Evolutionary conservation across 2,888 invertebrate genomes (phyloP), one percentile per base, ranked within the genome.

Genomic region (Thera obeliscata): DNA sequence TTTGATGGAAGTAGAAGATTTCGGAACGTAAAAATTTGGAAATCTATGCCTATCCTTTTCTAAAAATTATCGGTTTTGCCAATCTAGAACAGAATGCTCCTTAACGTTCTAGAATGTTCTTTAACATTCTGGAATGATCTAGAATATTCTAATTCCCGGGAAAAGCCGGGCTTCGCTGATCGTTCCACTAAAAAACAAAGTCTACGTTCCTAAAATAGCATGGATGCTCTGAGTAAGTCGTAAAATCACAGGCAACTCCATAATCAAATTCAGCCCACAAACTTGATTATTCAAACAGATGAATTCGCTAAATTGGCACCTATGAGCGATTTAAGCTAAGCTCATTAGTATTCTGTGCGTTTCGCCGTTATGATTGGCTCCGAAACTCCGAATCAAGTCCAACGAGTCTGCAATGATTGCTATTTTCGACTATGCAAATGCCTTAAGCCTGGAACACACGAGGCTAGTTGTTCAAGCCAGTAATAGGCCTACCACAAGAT

Each of bases 271-370:
- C 71, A 71, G 70, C 68, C 62, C 61, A 67, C 67, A 70, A 76
- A 76, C 75, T 81, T 82, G 82, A 85, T 82, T 84, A 85, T 84
- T 81, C 82, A 79, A 81, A 75, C 73, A 73, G 74, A 75, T 77
- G 77, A 78, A 75, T 79, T 77, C 71, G 70, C 77, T 75, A 78
- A 81, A 79, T 79, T 80, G 79, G 70, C 80, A 79, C 78, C 80
- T 74, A 78, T 76, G 78, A 77, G 74, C 78, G 67, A 68, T 75
- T 74, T 74, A 65, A 72, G 70, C 70, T 73, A 69, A 56, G 64
- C 69, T 86, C 87, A 87, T 87, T 82, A 82, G 81, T 84, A 87
- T 88, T 87, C 87, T 74, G 76, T 81, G 83, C 83, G 78, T 73
- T 68, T 76, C 76, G 72, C 72, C 81, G 78, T 80, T 84, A 82